Conservation (phyloP, 2,888 invertebrate species). For the Stratiomys singularior region DNA sequence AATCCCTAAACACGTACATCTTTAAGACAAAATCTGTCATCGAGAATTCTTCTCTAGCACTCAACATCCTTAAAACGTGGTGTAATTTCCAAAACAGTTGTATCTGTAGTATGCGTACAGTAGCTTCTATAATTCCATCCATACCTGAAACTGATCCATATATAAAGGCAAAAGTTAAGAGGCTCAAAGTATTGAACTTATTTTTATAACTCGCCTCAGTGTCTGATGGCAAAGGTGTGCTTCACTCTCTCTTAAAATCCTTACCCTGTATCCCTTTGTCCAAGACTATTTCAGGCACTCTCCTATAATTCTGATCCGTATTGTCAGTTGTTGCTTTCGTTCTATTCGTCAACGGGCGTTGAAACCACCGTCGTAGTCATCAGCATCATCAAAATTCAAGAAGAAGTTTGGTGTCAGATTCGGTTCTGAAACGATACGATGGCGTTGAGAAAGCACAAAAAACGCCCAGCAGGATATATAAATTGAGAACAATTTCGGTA, state of each 20-base stretch:
- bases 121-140: slow-evolving; percentile 5
- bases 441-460: background rate
- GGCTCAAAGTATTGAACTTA: slow-evolving; percentile 41
- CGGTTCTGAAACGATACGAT: slow-evolving; percentile 1
- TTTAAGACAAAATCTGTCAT: slow-evolving; percentile 45
- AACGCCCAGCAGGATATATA: slow-evolving; percentile 38
- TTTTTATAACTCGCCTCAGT: slow-evolving; percentile 1
- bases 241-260: too few relatives aligned
- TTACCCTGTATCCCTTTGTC: background rate
- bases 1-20: slow-evolving; percentile 30
- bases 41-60: slow-evolving; percentile 36
- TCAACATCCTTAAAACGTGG: slow-evolving; percentile 45
- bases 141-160: slow-evolving; percentile 37
- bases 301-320: background rate
- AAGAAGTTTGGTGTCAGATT: slow-evolving; percentile 39
- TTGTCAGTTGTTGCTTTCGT: background rate
- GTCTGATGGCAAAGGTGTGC: background rate
- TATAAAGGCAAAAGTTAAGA: slow-evolving; percentile 38
- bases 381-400: slow-evolving; percentile 40
- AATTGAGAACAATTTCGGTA: slow-evolving; percentile 43
- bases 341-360: background rate
- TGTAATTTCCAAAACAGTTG: slow-evolving; percentile 38
- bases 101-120: slow-evolving; percentile 14
- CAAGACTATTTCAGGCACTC: background rate
- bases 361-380: background rate